Percentiles rank a stretch among this genome's conserved stretches.
Conservation (phyloP, 2,797 vertebrate species). For the Coilia nasus region DNA sequence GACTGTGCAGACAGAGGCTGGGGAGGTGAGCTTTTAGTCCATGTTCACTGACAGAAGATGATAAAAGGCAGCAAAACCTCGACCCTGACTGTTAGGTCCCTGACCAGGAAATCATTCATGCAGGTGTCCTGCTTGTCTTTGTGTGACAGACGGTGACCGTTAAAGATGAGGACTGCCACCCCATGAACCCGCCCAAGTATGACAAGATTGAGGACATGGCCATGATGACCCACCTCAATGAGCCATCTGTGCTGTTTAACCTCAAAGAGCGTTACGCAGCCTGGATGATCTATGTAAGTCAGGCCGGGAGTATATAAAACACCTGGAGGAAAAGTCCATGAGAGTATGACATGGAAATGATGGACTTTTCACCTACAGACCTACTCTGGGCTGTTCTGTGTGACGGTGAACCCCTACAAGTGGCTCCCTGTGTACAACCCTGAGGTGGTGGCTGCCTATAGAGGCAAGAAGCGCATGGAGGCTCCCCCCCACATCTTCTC, state of each 20-base stretch:
- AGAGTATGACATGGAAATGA: not conserved
- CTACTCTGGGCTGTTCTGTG: constrained; percentile 75
- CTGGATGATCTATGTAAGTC: constrained; percentile 81
- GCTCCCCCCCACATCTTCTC: constrained; percentile 79
- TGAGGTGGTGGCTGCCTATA: constrained; percentile 68
- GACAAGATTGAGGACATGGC: constrained; percentile 79
- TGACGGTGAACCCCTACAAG: constrained; percentile 77
- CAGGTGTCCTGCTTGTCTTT: not conserved
- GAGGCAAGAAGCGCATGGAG: constrained; percentile 76
- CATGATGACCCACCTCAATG: constrained; percentile 75
- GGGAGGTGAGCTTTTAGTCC: not conserved
- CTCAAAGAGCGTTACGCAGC: constrained; percentile 79
- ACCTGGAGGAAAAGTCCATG: not conserved
- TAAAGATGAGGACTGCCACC: constrained; percentile 71
- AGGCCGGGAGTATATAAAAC: not conserved
- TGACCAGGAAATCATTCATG: not conserved
- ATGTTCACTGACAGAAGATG: not conserved
- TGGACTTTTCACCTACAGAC: constrained; percentile 59
- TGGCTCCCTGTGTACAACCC: constrained; percentile 76
- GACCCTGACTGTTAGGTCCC: not conserved
- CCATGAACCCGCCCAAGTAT: constrained; percentile 79
- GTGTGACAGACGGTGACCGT: constrained; percentile 64
- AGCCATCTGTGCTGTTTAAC: constrained; percentile 76
- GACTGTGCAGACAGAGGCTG: not conserved
- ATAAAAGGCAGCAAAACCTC: not conserved